These are phyloP conservation scores for Hesperophylax magnus DNA, from an alignment of 1,140 invertebrate species.

Conservation along the genomic window DNA sequence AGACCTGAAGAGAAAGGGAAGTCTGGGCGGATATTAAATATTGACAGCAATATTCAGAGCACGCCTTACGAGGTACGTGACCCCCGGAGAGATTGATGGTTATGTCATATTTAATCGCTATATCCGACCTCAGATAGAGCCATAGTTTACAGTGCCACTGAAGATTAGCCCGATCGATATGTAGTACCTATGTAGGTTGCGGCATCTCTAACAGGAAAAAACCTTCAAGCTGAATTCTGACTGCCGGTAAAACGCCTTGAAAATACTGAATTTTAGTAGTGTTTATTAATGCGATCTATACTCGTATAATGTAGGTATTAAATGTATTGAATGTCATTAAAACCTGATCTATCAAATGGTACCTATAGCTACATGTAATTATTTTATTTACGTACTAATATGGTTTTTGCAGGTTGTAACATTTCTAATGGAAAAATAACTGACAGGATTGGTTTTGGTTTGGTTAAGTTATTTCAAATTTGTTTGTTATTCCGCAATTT, in stretches of 20 bases:
- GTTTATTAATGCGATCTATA: too few species aligned
- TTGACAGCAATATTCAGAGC: constrained; percentile 53
- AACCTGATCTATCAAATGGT: too few species aligned
- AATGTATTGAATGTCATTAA: too few species aligned
- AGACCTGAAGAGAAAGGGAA: constrained; percentile 12
- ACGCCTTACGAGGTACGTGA: constrained; percentile 49
- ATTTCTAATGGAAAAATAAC: too few species aligned
- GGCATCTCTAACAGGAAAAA: background rate
- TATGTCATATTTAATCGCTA: constrained; percentile 55
- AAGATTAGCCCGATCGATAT: constrained; percentile 28
- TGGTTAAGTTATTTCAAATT: too few species aligned
- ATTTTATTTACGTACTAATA: too few species aligned
- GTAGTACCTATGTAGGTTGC: background rate
- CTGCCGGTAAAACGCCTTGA: background rate
- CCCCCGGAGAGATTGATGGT: constrained; percentile 51
- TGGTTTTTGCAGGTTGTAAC: too few species aligned
- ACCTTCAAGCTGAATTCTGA: background rate
- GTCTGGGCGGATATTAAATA: constrained; percentile 45
- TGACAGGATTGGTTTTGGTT: too few species aligned
- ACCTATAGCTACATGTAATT: too few species aligned
- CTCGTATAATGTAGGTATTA: too few species aligned
- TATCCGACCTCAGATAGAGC: constrained; percentile 46
- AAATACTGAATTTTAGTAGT: background rate
- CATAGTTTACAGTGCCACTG: constrained; percentile 23
- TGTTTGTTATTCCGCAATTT: too few species aligned